Base-by-base conservation (phyloP, 2,888 invertebrate genomes). In the Exephanes ischioxanthus region DNA sequence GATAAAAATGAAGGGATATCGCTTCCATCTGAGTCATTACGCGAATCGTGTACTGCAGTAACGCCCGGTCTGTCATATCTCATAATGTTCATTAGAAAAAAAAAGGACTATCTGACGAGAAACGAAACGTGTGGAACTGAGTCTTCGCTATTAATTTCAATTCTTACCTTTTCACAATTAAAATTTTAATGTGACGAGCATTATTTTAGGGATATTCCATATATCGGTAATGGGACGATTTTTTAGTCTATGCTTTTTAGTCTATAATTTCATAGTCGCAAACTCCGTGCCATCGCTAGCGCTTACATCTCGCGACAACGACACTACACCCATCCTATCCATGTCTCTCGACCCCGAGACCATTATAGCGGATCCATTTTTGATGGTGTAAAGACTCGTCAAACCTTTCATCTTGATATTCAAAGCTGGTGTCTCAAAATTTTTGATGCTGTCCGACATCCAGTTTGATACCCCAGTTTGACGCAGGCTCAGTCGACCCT, bases 281-380 rank as follows among this genome's bases (percentile, higher is more conserved):
- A 87, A 80, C 41, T 82, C 75, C 55, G 37, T 33, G 55, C 68
- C 75, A 48, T 66, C 55, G 14, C 33, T n/a, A 33, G 55, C 16
- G 48, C 68, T 45, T 63, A 81, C 66, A 77, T 53, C 30, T 53
- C 30, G 41, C 79, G 71, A 67, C 58, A 72, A 53, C 58, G 79
- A 51, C 45, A 48, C 70, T 71, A 55, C 51, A 70, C 48, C 48
- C 45, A 37, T 45, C 14, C 26, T 22, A 33, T 22, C 45, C 41
- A 5, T 4, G 67, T 55, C 55, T 26, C 55, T 55, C 41, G 37
- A 66, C 51, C 19, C 37, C 63, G 26, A 30, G n/a, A 37, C 67
- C 6, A 53, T 55, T 3, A 53, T 53, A 33, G 6, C 33, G 33
- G 30, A 30, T 30, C 3, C 22, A 30, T 30, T 63, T 33, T 30